Evolutionary conservation across 2,113 vertebrate species (phyloP), one percentile per base, ranked within the genome.

Genomic region (Tiliqua scincoides): DNA sequence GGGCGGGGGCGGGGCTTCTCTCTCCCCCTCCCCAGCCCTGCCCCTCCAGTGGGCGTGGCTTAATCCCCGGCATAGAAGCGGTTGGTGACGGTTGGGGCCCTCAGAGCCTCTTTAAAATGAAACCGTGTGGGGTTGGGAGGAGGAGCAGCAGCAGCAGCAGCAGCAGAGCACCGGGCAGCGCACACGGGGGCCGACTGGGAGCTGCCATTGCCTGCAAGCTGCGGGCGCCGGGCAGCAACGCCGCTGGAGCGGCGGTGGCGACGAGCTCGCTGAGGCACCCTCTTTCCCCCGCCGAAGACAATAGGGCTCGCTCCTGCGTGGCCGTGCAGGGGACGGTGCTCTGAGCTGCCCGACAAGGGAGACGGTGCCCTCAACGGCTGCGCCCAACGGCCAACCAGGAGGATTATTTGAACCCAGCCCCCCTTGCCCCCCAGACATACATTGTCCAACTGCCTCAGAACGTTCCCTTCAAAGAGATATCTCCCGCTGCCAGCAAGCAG

Each of bases 81-180:
- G 93, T 91, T 91, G 93, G 93, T 82, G 90, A 79, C 85, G 91
- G 94, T 92, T 90, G 94, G 94, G 92, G 92, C 90, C 88, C 91
- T 90, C 86, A 77, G 93, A 92, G 90, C 89, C 92, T 92, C 93
- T 94, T 86, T 95, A 94, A 94, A 94, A 94, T 95, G 95, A 94
- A 90, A 84, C 61, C 87, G 70, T 86, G 89, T 75, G 91, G 91
- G 85, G 90, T 82, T 3, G 89, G 61, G 17, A 35, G 43, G n/a
- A n/a, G n/a, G n/a, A n/a, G n/a, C n/a, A n/a, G n/a, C n/a, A n/a
- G n/a, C n/a, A n/a, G n/a, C n/a, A n/a, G n/a, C n/a, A n/a, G n/a
- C n/a, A 25, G 82, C 65, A 25, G 84, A 85, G 75, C 52, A 79
- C 3, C 25, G 25, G 67, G n/a, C n/a, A 79, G 52, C 4, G 84